These are phyloP conservation scores for Drosophila ironensis DNA, from an alignment of 1,140 invertebrate genomes.

Conservation along the genomic window DNA sequence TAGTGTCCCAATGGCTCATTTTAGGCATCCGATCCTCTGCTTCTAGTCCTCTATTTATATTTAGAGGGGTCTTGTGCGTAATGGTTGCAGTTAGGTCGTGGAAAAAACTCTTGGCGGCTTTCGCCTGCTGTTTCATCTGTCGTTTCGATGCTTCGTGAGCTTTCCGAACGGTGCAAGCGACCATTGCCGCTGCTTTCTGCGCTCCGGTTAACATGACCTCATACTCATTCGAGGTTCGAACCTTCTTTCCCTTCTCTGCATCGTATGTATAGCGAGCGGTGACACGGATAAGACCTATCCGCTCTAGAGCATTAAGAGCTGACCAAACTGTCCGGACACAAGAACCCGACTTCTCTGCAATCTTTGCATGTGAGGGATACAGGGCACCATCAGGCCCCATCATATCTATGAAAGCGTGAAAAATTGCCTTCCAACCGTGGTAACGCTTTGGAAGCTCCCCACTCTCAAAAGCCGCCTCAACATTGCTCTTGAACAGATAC, in stretches of 20 bases:
- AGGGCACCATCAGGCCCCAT: slow-evolving; percentile 8
- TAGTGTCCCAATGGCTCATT: slow-evolving; percentile 9
- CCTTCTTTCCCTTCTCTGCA: slow-evolving; percentile 7
- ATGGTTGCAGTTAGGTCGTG: slow-evolving; percentile 8
- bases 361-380: slow-evolving; percentile 9
- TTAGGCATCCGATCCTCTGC: slow-evolving; percentile 7
- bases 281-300: slow-evolving; percentile 8
- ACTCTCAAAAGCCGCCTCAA: slow-evolving; percentile 7
- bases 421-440: slow-evolving; percentile 6
- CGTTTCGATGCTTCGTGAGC: slow-evolving; percentile 7
- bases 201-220: slow-evolving; percentile 8
- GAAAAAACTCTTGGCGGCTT: slow-evolving; percentile 7
- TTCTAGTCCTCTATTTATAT: slow-evolving; percentile 9
- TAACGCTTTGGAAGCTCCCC: slow-evolving; percentile 4
- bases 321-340: slow-evolving; percentile 5
- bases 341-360: slow-evolving; percentile 4
- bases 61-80: slow-evolving; percentile 8
- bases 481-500: slow-evolving; percentile 9
- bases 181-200: slow-evolving; percentile 5
- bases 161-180: slow-evolving; percentile 8
- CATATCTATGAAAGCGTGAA: slow-evolving; percentile 8
- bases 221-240: slow-evolving; percentile 8
- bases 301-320: slow-evolving; percentile 8
- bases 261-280: slow-evolving; percentile 7
- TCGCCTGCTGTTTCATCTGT: slow-evolving; percentile 8